phyloP scores from a whole-genome alignment of 2,888 invertebrate species.

The Nycteola revayana region DNA sequence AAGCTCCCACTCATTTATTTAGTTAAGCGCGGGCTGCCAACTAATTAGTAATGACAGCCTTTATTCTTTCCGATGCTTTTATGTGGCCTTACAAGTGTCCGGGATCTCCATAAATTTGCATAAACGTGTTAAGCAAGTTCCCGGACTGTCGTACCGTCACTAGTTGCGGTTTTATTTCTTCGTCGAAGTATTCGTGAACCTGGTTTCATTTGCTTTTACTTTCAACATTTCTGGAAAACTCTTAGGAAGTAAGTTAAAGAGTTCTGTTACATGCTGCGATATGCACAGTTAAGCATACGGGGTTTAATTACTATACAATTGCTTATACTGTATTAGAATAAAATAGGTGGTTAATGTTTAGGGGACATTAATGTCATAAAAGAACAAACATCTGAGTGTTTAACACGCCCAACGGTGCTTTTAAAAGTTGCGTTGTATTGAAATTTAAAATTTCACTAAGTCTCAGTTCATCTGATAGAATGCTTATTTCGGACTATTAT shows the following conservation, averaged over 20 bases:
- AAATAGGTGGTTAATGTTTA: no score
- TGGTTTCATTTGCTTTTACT: conserved; percentile 29
- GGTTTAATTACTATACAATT: no score
- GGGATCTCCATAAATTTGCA: conserved; percentile 66
- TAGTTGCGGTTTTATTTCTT: conserved; percentile 31
- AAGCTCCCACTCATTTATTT: conserved; percentile 11
- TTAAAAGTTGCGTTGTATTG: no score
- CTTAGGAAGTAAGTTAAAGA: not conserved
- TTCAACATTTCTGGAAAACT: conserved; percentile 9
- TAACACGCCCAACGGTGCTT: no score
- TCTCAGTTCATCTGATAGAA: no score
- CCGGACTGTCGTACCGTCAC: conserved; percentile 38
- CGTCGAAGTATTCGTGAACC: conserved; percentile 18
- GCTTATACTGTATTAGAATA: no score
- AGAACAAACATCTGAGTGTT: no score
- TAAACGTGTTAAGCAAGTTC: conserved; percentile 47
- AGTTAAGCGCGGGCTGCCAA: conserved; percentile 6
- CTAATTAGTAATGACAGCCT: conserved; percentile 32
- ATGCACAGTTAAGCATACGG: no score
- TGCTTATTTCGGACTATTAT: no score
- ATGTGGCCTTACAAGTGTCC: conserved; percentile 42
- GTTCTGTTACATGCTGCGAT: no score
- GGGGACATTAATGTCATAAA: no score
- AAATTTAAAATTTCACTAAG: no score
- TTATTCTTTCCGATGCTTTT: conserved; percentile 28